Percentiles rank a stretch among this genome's conserved stretches.
These are phyloP conservation scores for Aporophyla lueneburgensis DNA, from an alignment of 2,888 invertebrate genomes.

Conservation along the genomic window DNA sequence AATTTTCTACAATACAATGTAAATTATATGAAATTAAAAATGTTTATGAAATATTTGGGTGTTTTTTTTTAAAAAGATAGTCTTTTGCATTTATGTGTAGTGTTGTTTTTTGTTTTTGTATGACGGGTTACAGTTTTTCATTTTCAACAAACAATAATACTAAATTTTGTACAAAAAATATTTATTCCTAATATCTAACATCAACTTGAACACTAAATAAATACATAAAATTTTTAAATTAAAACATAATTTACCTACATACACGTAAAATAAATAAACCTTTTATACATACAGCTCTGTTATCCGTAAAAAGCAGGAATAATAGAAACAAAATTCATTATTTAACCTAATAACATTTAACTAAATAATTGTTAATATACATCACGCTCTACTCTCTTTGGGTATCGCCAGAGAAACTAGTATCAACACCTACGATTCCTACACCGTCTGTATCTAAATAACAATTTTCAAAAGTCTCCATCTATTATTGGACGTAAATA, in stretches of 20 bases:
- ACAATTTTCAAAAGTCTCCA: slow-evolving; percentile 18
- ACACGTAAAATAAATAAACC: slow-evolving; percentile 40
- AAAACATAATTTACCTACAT: slow-evolving; percentile 26
- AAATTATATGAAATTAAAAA: slow-evolving; percentile 72
- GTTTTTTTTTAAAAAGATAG: slow-evolving; percentile 5
- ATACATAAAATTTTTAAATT: slow-evolving; percentile 25
- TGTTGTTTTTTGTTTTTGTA: too few relatives aligned
- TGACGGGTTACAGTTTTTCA: neutral
- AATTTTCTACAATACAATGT: slow-evolving; percentile 69
- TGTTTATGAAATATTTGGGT: slow-evolving; percentile 65
- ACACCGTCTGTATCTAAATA: slow-evolving; percentile 15
- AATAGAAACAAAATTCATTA: slow-evolving; percentile 18
- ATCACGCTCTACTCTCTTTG: slow-evolving; percentile 13
- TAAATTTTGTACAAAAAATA: slow-evolving; percentile 54
- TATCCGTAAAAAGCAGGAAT: slow-evolving; percentile 21
- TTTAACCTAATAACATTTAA: slow-evolving; percentile 9
- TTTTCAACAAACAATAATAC: slow-evolving; percentile 21
- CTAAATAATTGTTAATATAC: slow-evolving; percentile 8
- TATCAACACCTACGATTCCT: slow-evolving; percentile 39
- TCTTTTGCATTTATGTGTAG: neutral
- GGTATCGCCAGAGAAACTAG: slow-evolving; percentile 32
- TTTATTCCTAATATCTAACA: slow-evolving; percentile 66
- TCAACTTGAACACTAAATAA: slow-evolving; percentile 42
- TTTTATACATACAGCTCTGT: slow-evolving; percentile 49
- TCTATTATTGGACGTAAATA: slow-evolving; percentile 30